phyloP scores from a whole-genome alignment of 1,140 invertebrate genomes.

The Heliconius melpomene region DNA sequence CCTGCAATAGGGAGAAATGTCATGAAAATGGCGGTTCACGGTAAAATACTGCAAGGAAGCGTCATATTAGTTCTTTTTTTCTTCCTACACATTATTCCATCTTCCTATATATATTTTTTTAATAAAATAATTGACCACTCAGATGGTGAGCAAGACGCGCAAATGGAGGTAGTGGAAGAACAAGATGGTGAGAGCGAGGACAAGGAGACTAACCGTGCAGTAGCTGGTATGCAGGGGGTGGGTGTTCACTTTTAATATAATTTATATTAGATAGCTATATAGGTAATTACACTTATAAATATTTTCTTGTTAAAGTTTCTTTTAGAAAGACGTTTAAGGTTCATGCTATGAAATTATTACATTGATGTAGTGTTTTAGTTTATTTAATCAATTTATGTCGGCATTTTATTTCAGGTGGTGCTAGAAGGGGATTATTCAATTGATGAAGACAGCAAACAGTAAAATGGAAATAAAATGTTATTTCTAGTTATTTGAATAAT shows the following conservation, averaged over 20 bases:
- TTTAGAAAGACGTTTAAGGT: no score
- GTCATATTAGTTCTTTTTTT: no score
- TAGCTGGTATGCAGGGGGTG: conserved; percentile 69
- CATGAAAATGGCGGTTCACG: no score
- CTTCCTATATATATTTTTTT: background rate
- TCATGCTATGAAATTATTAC: no score
- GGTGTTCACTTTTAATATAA: conserved; percentile 19
- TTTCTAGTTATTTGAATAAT: background rate
- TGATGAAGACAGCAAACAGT: conserved; percentile 52
- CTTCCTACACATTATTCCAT: no score
- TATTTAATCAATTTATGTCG: background rate
- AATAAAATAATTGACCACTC: conserved; percentile 9
- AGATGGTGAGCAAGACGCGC: conserved; percentile 60
- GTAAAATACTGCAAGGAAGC: no score
- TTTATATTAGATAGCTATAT: no score
- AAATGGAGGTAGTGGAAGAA: conserved; percentile 65
- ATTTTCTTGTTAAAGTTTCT: no score
- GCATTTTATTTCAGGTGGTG: conserved; percentile 56
- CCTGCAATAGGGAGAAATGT: no score
- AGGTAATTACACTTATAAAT: no score
- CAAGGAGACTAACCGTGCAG: conserved; percentile 65
- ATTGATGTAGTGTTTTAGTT: no score
- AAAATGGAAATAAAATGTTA: background rate
- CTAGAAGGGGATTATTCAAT: conserved; percentile 59
- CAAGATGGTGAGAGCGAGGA: conserved; percentile 51